phyloP scores from a whole-genome alignment of 2,888 invertebrate genomes.

The Apotomis capreana region DNA sequence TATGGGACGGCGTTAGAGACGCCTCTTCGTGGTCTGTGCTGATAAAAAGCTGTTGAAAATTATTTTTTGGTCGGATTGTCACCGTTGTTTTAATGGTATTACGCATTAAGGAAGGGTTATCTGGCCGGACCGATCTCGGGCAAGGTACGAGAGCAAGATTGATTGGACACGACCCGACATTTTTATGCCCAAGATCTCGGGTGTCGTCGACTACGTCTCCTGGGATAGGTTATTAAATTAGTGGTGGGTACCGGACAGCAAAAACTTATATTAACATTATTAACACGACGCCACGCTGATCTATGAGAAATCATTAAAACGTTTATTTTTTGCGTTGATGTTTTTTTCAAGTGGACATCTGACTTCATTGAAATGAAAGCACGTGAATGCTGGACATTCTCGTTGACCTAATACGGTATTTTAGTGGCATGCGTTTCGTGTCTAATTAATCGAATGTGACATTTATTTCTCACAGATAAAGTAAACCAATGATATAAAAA shows the following conservation, averaged over 20 bases:
- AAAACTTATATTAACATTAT: constrained; percentile 63
- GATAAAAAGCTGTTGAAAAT: constrained; percentile 79
- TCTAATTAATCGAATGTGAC: constrained; percentile 3
- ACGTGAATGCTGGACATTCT: background rate
- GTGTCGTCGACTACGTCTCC: constrained; percentile 75
- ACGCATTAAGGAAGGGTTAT: constrained; percentile 82
- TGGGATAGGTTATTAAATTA: constrained; percentile 79
- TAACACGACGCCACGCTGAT: constrained; percentile 27
- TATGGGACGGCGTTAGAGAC: constrained; percentile 56
- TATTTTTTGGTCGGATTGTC: constrained; percentile 81
- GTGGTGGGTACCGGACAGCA: constrained; percentile 68
- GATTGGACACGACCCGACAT: constrained; percentile 77
- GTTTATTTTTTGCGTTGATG: constrained; percentile 3
- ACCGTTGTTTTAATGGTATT: constrained; percentile 84
- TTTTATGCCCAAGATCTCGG: constrained; percentile 75
- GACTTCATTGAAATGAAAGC: background rate
- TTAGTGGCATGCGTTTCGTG: background rate
- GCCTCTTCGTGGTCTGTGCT: constrained; percentile 50
- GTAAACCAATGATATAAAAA: background rate
- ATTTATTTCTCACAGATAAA: background rate
- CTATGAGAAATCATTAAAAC: constrained; percentile 12
- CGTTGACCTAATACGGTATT: constrained; percentile 9
- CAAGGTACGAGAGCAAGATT: constrained; percentile 79
- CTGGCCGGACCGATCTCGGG: constrained; percentile 75
- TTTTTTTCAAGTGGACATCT: background rate